Evolutionary conservation across 2,888 invertebrate genomes (phyloP), one percentile per base, ranked within the genome.

Genomic region (Merodon equestris): DNA sequence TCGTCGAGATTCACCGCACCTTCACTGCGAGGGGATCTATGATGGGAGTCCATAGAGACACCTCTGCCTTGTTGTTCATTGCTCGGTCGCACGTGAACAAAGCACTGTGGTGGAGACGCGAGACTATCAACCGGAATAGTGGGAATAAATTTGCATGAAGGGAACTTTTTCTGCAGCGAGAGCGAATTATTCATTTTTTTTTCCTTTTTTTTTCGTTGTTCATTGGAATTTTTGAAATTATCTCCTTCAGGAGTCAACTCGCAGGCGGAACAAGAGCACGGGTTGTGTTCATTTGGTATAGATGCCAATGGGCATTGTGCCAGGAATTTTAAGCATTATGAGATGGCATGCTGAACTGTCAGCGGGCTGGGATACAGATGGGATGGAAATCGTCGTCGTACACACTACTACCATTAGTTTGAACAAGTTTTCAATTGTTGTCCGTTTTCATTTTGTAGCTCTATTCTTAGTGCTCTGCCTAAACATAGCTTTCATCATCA

Each of bases 221-320:
- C 36, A 13, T 50, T 51, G 58, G 53, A 60, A 60, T 54, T 50
- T 64, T 63, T 53, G 44, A 73, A 73, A 73, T 67, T 77, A 77
- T 77, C 67, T 77, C 51, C 67, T 57, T 73, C 57, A 67, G 67
- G 51, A 77, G 77, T 67, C 61, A 57, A 71, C 72, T 48, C 45
- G 38, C 17, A 17, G 40, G 19, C 27, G n/a, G 10, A 15, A 61
- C 48, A 51, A 64, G 40, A n/a, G 34, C 15, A 42, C n/a, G 38
- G 47, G 48, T 9, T 18, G 27, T 56, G 56, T 60, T 66, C 45
- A 14, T 60, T 36, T 71, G 51, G 13, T 40, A 63, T 50, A 38
- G 73, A 73, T 58, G 73, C 73, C 73, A 73, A 67, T 79, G 77
- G 77, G 77, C 77, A 79, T 50, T 58, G 53, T 68, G 68, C 77